phyloP scores from a whole-genome alignment of 1,140 invertebrate genomes.

The Homarus americanus region DNA sequence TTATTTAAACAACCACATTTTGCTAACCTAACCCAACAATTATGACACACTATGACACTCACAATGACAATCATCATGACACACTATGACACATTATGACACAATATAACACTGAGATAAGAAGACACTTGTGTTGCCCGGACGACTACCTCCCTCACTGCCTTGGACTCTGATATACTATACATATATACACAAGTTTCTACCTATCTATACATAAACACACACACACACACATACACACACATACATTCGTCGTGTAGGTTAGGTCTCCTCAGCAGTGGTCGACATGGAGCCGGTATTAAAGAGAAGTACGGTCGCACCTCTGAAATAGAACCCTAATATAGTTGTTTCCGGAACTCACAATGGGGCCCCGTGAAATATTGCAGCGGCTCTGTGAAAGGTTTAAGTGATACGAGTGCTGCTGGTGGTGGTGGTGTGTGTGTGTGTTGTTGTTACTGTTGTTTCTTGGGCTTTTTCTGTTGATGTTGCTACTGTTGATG shows the following conservation, averaged over 20 bases:
- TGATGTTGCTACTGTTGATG: background rate
- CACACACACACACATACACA: no score
- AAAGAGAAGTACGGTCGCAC: constrained; percentile 69
- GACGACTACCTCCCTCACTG: no score
- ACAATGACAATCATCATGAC: no score
- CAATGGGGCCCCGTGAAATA: constrained; percentile 69
- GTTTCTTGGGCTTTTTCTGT: background rate
- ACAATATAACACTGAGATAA: no score
- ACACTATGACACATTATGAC: no score
- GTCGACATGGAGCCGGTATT: constrained; percentile 68
- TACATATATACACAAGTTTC: no score
- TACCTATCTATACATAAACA: no score
- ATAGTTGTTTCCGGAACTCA: constrained; percentile 72
- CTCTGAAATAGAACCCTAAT: constrained; percentile 73
- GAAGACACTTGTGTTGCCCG: no score
- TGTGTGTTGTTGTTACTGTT: background rate
- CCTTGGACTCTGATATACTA: no score
- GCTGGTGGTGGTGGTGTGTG: background rate
- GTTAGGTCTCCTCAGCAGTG: constrained; percentile 10
- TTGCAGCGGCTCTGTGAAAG: constrained; percentile 58
- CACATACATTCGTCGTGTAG: constrained; percentile 50
- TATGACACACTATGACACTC: no score
- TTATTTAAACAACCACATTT: no score
- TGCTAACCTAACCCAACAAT: no score
- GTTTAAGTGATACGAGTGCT: constrained; percentile 63